Evolutionary conservation across 37 sponge, comb jelly and placozoan genomes (phyloP), one percentile per base, ranked within the genome.

Genomic region (Ephydatia muelleri): DNA sequence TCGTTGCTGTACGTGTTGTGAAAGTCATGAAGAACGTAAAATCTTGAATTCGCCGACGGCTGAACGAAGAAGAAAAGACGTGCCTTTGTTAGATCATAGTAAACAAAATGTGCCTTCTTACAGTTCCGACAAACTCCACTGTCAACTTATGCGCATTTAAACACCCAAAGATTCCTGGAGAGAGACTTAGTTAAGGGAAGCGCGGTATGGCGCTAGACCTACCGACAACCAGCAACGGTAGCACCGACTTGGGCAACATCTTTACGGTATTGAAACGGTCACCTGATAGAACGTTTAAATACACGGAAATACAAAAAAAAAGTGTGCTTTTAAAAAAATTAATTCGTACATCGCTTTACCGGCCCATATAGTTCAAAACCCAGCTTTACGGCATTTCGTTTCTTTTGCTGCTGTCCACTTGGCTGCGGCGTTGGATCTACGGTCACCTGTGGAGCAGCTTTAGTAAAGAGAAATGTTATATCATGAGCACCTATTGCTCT

Each of bases 1-100:
- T 74, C 76, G 5, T 70, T 38, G 29, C 80, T 48, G 80, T 73
- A 83, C 0, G 83, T 85, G 28, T 77, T 66, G 65, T 84, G 77
- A 88, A 88, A 94, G 70, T 94, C 82, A 49, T 94, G 82, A 8
- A 94, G 85, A 22, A 94, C 86, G 77, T 94, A 87, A 57, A 85
- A 90, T 39, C 83, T 37, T 30, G 90, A 89, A 21, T 35, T 75
- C 3, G 65, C 12, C 23, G 93, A 93, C 19, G 86, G 76, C 90
- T 90, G 76, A 21, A 34, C 36, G 43, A 34, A 38, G 38, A 37
- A 66, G 40, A 67, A 21, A 8, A 73, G 9, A 30, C n/a, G 28
- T 49, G 26, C n/a, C n/a, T n/a, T 70, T 6, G 26, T 3, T n/a
- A 47, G 64, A n/a, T n/a, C n/a, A n/a, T n/a, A n/a, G n/a, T n/a